Base-by-base conservation (phyloP, 2,113 vertebrate genomes). In the Siniperca chuatsi region DNA sequence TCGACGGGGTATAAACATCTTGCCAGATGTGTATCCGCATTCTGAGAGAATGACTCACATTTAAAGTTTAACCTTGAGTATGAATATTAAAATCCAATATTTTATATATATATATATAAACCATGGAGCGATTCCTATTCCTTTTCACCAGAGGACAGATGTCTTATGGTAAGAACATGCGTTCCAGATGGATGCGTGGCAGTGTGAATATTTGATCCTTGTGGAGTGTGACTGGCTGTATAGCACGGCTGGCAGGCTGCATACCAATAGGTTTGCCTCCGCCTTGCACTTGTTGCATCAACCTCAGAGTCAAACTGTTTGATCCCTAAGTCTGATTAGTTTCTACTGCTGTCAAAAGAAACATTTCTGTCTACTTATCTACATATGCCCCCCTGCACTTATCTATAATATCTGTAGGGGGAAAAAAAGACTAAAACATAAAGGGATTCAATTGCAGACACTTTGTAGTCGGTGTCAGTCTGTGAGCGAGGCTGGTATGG, bases 201-300 rank as follows among this genome's bases (percentile, higher is more conserved):
- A 60, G 48, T 83, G 84, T 92, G 87, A 88, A 82, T 90, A 80
- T 89, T 77, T 89, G 92, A 94, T 94, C 86, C 80, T 52, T 55
- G 65, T 35, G 82, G 78, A 92, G 82, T 87, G 90, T 78, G 83
- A 78, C 86, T 80, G 66, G 42, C 81, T 83, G 52, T 75, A 72
- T 44, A 66, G 70, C 80, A 83, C 6, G 29, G 64, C 73, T 75
- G 86, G 42, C 62, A 55, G 78, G 81, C 50, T 90, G 94, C 89
- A 93, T 91, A 87, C 83, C 82, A 92, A 94, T 90, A 65, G n/a
- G 78, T 83, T 92, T 91, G 66, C 77, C 72, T 86, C 70, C 12
- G 25, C 81, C 66, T 85, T 46, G 69, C 79, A 85, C 89, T 79
- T 92, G 93, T 95, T 94, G 93, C 94, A 25, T 95, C 94, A 94